phyloP scores from a whole-genome alignment of 2,888 invertebrate genomes.

The Mesochorus sp. region DNA sequence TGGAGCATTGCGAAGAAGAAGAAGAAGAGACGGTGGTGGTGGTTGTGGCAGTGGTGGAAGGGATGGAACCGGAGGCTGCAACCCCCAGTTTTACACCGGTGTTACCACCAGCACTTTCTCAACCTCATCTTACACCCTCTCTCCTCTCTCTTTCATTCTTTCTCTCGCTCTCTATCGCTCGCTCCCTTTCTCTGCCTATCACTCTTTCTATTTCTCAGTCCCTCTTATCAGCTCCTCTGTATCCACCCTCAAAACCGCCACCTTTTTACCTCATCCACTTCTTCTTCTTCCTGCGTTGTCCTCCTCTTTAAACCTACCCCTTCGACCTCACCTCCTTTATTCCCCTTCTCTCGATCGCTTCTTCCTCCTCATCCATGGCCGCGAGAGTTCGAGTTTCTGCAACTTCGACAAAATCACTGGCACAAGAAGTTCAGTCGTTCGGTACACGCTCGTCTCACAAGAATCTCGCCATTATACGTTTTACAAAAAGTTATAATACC shows the following conservation, averaged over 20 bases:
- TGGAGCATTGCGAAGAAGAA: slow-evolving; percentile 26
- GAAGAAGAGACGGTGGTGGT: slow-evolving; percentile 29
- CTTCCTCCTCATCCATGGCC: slow-evolving; percentile 52
- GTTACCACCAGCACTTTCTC: slow-evolving; percentile 64
- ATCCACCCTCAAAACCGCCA: slow-evolving; percentile 49
- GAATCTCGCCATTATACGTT: slow-evolving; percentile 37
- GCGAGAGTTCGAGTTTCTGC: slow-evolving; percentile 74
- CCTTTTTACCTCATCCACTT: slow-evolving; percentile 57
- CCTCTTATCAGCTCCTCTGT: slow-evolving; percentile 30
- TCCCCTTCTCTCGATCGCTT: too few species aligned
- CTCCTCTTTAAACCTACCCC: slow-evolving; percentile 58
- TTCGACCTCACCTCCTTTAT: slow-evolving; percentile 41
- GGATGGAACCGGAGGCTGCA: slow-evolving; percentile 55
- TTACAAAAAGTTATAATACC: slow-evolving; percentile 5
- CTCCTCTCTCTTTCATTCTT: neutral
- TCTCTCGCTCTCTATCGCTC: neutral
- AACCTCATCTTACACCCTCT: slow-evolving; percentile 40
- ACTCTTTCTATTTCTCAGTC: slow-evolving; percentile 9
- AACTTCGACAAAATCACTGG: slow-evolving; percentile 79
- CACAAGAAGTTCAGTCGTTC: slow-evolving; percentile 75
- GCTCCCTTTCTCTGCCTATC: neutral
- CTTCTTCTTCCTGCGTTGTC: slow-evolving; percentile 62
- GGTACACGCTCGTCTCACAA: slow-evolving; percentile 69
- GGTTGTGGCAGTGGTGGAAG: slow-evolving; percentile 41
- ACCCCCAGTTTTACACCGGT: slow-evolving; percentile 65